These are phyloP conservation scores for Riptortus pedestris DNA, from an alignment of 1,140 invertebrate species.

Conservation along the genomic window DNA sequence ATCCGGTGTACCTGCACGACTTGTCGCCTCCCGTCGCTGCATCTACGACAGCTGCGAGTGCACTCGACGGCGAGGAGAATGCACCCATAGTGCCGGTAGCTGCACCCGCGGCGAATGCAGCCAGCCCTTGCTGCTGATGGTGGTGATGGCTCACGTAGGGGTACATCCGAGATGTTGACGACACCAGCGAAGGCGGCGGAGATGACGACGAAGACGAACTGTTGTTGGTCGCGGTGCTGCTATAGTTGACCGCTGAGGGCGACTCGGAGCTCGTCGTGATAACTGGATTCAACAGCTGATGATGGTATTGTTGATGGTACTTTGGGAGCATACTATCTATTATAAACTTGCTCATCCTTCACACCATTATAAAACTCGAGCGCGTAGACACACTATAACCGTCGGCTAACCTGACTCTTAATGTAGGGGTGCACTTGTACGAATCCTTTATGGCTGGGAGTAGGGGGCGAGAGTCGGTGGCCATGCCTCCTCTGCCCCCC, in stretches of 20 bases:
- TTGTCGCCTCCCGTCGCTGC: conserved; percentile 48
- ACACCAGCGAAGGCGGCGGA: conserved; percentile 36
- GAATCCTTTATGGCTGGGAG: conserved; percentile 27
- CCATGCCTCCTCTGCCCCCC: conserved; percentile 13
- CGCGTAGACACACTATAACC: conserved; percentile 17
- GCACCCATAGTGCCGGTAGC: conserved; percentile 52
- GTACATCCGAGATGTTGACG: conserved; percentile 42
- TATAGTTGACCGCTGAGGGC: conserved; percentile 42
- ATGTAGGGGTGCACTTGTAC: conserved; percentile 21
- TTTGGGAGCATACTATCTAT: conserved; percentile 94
- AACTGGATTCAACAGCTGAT: conserved; percentile 45
- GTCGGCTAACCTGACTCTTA: conserved; percentile 15
- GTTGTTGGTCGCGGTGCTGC: conserved; percentile 33
- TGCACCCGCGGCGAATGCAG: conserved; percentile 46
- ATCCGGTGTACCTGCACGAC: conserved; percentile 63
- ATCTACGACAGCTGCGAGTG: conserved; percentile 50
- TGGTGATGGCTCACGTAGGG: conserved; percentile 41
- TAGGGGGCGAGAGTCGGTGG: conserved; percentile 21
- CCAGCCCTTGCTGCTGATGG: conserved; percentile 53
- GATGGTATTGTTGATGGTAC: conserved; percentile 73
- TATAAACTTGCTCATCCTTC: conserved; percentile 66
- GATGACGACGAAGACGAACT: conserved; percentile 41
- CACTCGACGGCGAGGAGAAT: conserved; percentile 42
- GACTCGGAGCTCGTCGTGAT: conserved; percentile 35
- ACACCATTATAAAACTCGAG: conserved; percentile 26